These are phyloP conservation scores for Anser brachyrhynchus DNA, from an alignment of 2,113 vertebrate genomes.

Conservation along the genomic window DNA sequence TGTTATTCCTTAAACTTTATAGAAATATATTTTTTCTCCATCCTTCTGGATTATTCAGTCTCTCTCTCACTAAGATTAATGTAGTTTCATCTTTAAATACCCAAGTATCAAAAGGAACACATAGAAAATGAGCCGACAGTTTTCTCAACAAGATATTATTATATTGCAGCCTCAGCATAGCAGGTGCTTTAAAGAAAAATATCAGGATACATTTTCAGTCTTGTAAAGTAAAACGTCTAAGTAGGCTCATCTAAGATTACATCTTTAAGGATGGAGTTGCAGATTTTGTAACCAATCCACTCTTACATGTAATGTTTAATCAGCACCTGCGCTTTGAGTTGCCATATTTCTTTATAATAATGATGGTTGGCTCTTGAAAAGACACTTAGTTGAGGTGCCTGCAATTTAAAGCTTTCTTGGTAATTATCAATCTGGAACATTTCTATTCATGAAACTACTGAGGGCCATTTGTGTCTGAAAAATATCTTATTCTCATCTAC, in stretches of 20 bases:
- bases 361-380: background rate
- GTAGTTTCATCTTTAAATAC: background rate
- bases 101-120: background rate
- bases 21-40: background rate
- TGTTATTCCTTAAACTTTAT: background rate
- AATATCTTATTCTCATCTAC: conserved; percentile 1
- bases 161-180: background rate
- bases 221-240: background rate
- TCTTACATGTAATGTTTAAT: background rate
- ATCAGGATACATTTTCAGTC: background rate
- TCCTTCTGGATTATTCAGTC: background rate
- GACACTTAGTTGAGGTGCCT: conserved; percentile 15
- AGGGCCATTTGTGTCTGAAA: conserved; percentile 46
- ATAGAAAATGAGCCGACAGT: background rate
- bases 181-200: background rate
- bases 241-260: background rate
- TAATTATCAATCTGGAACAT: conserved; percentile 61
- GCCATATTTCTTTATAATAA: conserved; percentile 15
- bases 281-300: background rate
- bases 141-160: background rate
- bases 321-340: conserved; percentile 18
- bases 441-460: conserved; percentile 35
- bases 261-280: background rate
- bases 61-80: background rate
- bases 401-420: conserved; percentile 38